phyloP scores from a whole-genome alignment of 2,113 vertebrate genomes.

The Cyanistes caeruleus region DNA sequence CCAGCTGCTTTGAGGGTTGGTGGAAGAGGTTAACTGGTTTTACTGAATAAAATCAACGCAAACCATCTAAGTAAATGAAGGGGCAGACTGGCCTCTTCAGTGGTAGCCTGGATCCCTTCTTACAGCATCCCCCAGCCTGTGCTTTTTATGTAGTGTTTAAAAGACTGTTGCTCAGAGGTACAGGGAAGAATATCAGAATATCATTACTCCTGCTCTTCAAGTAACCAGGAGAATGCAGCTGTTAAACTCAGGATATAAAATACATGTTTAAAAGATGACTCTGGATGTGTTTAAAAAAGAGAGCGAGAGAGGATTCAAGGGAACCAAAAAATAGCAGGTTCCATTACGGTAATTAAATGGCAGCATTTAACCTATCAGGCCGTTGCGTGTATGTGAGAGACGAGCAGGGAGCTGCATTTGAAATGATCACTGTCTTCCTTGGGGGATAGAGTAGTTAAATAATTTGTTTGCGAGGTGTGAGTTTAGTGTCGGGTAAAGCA shows the following conservation, averaged over 20 bases:
- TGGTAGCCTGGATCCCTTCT: neutral
- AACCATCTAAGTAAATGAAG: constrained; percentile 1
- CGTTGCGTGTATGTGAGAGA: constrained; percentile 73
- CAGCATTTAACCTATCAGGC: constrained; percentile 77
- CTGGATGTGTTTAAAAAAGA: constrained; percentile 66
- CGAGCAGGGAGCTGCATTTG: constrained; percentile 68
- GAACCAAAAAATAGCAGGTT: constrained; percentile 78
- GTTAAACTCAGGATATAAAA: constrained; percentile 61
- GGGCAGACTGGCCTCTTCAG: neutral
- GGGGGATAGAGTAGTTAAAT: constrained; percentile 77
- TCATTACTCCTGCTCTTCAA: constrained; percentile 18
- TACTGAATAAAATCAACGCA: neutral
- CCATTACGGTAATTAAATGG: constrained; percentile 78
- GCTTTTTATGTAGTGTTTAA: neutral
- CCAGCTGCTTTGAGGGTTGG: neutral
- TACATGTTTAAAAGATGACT: constrained; percentile 73
- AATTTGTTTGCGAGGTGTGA: constrained; percentile 78
- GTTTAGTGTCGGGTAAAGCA: constrained; percentile 52
- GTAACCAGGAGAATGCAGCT: constrained; percentile 48
- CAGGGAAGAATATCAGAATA: neutral
- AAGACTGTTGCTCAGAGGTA: neutral
- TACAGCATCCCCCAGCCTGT: neutral
- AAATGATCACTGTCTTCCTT: constrained; percentile 74
- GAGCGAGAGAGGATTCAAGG: constrained; percentile 71
- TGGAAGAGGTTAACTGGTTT: neutral